phyloP scores from a whole-genome alignment of 2,888 invertebrate species.

The Hemistola chrysoprasaria region DNA sequence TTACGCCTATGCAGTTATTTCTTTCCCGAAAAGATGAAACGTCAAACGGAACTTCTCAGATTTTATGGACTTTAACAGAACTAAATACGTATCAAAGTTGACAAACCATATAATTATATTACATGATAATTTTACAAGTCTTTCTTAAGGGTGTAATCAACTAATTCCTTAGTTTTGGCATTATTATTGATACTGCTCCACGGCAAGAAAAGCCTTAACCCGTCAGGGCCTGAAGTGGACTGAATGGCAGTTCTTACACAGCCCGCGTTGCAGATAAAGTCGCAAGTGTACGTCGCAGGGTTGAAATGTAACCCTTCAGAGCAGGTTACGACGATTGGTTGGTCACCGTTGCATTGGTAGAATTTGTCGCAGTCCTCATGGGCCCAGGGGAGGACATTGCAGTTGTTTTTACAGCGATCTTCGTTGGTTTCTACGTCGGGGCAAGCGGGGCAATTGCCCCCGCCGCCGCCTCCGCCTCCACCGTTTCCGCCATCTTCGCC shows the following conservation, averaged over 20 bases:
- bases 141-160: neutral
- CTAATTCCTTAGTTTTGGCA: constrained; percentile 14
- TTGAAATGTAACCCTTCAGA: constrained; percentile 68
- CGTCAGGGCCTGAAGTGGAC: constrained; percentile 36
- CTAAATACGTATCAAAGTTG: too few species aligned
- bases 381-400: constrained; percentile 61
- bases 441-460: neutral
- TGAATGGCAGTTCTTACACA: constrained; percentile 44
- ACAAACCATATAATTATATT: neutral
- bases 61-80: too few species aligned
- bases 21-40: too few species aligned
- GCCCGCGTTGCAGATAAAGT: constrained; percentile 56
- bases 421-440: too few species aligned
- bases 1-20: too few species aligned
- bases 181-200: constrained; percentile 43
- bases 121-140: constrained; percentile 1
- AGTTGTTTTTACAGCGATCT: constrained; percentile 40
- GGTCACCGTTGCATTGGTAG: constrained; percentile 54
- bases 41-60: too few species aligned
- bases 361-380: constrained; percentile 67
- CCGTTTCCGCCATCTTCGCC: constrained; percentile 5
- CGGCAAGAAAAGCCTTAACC: constrained; percentile 52
- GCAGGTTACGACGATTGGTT: constrained; percentile 44
- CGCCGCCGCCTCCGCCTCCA: neutral
- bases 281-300: constrained; percentile 49